Evolutionary conservation across 2,888 invertebrate genomes (phyloP).

Genomic region (Plagiodera versicolora): DNA sequence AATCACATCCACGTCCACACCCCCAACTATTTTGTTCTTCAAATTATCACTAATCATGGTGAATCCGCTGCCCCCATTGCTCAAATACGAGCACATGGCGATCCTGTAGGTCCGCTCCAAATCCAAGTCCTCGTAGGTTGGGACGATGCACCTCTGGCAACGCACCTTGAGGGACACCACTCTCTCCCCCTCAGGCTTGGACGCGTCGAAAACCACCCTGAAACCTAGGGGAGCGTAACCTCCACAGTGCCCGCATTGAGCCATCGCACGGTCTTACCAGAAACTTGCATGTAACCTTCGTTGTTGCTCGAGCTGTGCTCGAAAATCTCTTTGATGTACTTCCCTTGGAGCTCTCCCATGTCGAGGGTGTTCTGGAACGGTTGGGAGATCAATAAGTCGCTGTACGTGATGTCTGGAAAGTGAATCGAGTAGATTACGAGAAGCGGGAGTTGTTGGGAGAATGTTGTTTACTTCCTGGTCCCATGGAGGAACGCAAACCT

Average conservation of each 20-base stretch:
- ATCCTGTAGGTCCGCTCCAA: constrained; percentile 63
- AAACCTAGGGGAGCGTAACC: no score
- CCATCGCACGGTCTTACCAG: no score
- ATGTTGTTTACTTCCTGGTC: constrained; percentile 61
- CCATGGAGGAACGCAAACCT: constrained; percentile 69
- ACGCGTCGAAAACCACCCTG: constrained; percentile 64
- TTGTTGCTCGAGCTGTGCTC: constrained; percentile 54
- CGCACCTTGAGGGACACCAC: constrained; percentile 61
- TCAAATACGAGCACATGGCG: constrained; percentile 63
- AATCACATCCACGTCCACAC: constrained; percentile 60
- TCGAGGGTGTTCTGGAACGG: constrained; percentile 80
- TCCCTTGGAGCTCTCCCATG: constrained; percentile 69
- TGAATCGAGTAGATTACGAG: no score
- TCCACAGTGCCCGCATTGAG: no score
- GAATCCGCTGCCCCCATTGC: constrained; percentile 72
- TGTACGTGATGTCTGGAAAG: constrained; percentile 69
- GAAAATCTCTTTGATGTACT: constrained; percentile 63
- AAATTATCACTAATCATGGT: constrained; percentile 57
- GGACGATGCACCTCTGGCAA: constrained; percentile 67
- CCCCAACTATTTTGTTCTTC: constrained; percentile 56
- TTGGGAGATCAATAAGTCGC: constrained; percentile 66
- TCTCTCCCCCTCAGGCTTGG: constrained; percentile 61
- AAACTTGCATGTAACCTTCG: constrained; percentile 37
- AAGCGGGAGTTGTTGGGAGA: no score
- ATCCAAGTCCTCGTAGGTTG: constrained; percentile 64